Evolutionary conservation across 1,140 invertebrate species (phyloP).

Genomic region (Magallana gigas): DNA sequence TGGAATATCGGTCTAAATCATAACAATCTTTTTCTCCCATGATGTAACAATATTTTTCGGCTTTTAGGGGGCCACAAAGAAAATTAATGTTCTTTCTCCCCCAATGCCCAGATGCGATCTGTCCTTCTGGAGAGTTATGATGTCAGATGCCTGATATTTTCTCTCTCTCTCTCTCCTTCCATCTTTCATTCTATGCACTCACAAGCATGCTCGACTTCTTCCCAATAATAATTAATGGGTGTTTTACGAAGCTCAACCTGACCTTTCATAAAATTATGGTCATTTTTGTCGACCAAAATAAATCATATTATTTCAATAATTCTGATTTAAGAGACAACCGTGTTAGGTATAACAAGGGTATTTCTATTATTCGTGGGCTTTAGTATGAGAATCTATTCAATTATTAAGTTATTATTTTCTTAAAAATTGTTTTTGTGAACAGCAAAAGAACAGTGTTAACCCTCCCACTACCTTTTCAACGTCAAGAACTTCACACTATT

Average conservation of each 20-base stretch:
- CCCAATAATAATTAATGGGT: not conserved
- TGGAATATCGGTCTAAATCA: not conserved
- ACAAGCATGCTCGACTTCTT: not conserved
- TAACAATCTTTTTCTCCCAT: not conserved
- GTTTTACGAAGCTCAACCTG: not conserved
- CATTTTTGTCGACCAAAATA: not conserved
- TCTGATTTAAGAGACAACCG: too few relatives aligned
- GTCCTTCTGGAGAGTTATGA: not conserved
- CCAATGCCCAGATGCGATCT: not conserved
- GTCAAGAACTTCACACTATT: too few relatives aligned
- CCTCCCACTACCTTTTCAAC: too few relatives aligned
- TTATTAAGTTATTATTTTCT: too few relatives aligned
- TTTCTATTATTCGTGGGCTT: too few relatives aligned
- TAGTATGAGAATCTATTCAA: too few relatives aligned
- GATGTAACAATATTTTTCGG: constrained; percentile 32
- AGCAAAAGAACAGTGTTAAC: too few relatives aligned
- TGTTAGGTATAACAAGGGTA: too few relatives aligned
- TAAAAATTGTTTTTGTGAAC: too few relatives aligned
- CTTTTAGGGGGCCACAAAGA: constrained; percentile 9
- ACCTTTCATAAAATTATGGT: not conserved
- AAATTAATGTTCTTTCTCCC: constrained; percentile 11
- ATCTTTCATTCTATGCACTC: too few relatives aligned
- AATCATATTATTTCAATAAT: not conserved
- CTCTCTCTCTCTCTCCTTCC: not conserved
- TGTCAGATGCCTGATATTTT: not conserved